These are phyloP conservation scores for Panzeria rudis DNA, from an alignment of 2,888 invertebrate genomes.

Conservation along the genomic window DNA sequence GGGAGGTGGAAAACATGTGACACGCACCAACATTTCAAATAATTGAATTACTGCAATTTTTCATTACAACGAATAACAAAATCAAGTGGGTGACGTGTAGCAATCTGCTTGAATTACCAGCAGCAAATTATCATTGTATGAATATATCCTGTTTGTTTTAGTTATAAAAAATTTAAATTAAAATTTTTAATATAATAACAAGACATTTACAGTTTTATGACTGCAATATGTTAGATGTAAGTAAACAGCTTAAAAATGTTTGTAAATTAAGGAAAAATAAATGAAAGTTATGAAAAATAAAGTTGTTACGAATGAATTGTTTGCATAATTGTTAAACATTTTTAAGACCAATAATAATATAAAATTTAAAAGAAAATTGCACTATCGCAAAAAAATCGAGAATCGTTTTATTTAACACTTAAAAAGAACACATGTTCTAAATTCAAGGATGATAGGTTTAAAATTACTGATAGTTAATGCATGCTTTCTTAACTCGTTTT, in stretches of 20 bases:
- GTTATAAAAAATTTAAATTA: slow-evolving; percentile 74
- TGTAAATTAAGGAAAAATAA: neutral
- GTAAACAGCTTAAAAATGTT: slow-evolving; percentile 39
- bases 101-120: neutral
- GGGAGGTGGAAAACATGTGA: slow-evolving; percentile 51
- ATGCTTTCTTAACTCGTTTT: too few relatives aligned
- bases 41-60: slow-evolving; percentile 74
- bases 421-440: too few relatives aligned
- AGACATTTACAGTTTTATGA: slow-evolving; percentile 77
- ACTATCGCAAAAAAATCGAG: too few relatives aligned
- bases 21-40: slow-evolving; percentile 72
- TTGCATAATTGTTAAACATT: too few relatives aligned
- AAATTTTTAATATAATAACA: slow-evolving; percentile 77
- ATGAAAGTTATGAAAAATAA: slow-evolving; percentile 4
- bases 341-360: too few relatives aligned
- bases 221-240: slow-evolving; percentile 76
- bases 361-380: too few relatives aligned
- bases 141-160: slow-evolving; percentile 32
- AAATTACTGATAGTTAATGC: too few relatives aligned
- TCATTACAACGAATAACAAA: slow-evolving; percentile 48
- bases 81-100: slow-evolving; percentile 21
- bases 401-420: too few relatives aligned
- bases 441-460: too few relatives aligned
- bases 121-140: slow-evolving; percentile 19
- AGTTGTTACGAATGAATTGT: neutral